These are phyloP conservation scores for Taurulus bubalis DNA, from an alignment of 2,113 vertebrate species.

Conservation along the genomic window DNA sequence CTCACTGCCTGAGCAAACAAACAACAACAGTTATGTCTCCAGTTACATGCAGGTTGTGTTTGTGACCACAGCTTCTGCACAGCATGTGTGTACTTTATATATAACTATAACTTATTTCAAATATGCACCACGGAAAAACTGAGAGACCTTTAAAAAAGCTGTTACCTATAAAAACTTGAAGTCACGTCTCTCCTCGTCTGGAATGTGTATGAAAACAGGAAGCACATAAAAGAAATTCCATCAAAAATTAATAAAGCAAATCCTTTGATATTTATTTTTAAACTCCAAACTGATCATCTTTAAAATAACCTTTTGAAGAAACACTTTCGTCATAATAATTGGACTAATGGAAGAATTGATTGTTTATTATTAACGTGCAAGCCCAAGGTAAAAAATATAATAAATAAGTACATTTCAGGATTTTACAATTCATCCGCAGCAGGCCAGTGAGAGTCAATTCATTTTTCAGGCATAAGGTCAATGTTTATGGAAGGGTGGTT, in stretches of 20 bases:
- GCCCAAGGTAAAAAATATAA: neutral
- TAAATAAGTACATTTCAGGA: neutral
- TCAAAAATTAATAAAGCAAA: conserved; percentile 39
- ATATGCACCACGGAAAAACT: neutral
- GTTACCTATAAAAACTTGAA: conserved; percentile 10
- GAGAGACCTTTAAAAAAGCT: neutral
- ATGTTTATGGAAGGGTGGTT: conserved; percentile 74
- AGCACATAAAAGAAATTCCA: conserved; percentile 38
- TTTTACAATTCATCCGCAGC: conserved; percentile 26
- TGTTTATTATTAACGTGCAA: conserved; percentile 2
- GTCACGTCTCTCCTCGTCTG: conserved; percentile 10
- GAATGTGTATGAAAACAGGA: conserved; percentile 4
- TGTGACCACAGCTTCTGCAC: neutral
- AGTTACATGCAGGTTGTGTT: conserved; percentile 29
- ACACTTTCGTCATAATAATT: neutral
- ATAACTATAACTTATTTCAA: conserved; percentile 19
- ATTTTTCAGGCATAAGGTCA: conserved; percentile 76
- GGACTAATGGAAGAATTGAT: neutral
- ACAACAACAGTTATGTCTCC: too few species aligned
- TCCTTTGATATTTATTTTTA: conserved; percentile 37
- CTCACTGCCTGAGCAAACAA: conserved; percentile 53
- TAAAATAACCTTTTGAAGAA: conserved; percentile 25
- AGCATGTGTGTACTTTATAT: neutral
- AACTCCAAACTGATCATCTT: conserved; percentile 22
- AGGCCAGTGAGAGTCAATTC: conserved; percentile 57